Evolutionary conservation across 2,888 invertebrate genomes (phyloP).

Genomic region (Anticlea derivata): DNA sequence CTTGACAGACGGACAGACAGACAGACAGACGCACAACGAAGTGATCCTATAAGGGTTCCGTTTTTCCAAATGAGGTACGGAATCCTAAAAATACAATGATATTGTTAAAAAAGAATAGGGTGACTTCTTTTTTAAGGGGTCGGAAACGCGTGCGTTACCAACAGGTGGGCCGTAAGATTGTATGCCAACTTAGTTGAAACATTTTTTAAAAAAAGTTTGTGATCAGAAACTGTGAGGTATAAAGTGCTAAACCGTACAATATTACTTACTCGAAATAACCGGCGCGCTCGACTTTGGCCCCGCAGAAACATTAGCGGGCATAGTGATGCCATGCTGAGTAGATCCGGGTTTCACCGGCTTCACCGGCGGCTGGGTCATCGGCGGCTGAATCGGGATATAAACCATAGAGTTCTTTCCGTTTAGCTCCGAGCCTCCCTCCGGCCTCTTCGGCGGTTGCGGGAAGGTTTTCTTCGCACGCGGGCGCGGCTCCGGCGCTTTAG

Average conservation of each 20-base stretch:
- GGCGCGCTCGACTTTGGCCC: constrained; percentile 36
- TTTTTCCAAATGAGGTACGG: too few relatives aligned
- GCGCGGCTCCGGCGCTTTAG: constrained; percentile 42
- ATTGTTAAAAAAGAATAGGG: too few relatives aligned
- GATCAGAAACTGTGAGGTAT: too few relatives aligned
- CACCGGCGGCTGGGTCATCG: constrained; percentile 64
- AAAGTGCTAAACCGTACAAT: not conserved
- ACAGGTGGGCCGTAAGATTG: too few relatives aligned
- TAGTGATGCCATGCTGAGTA: constrained; percentile 13
- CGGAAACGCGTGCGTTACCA: too few relatives aligned
- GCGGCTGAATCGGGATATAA: constrained; percentile 77
- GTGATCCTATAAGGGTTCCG: too few relatives aligned
- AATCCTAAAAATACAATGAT: too few relatives aligned
- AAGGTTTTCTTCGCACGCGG: constrained; percentile 70
- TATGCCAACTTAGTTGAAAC: too few relatives aligned
- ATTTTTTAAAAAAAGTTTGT: too few relatives aligned
- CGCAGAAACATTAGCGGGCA: constrained; percentile 17
- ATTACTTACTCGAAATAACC: constrained; percentile 40
- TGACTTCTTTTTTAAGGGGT: too few relatives aligned
- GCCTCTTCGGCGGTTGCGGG: constrained; percentile 66
- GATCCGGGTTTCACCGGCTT: constrained; percentile 40
- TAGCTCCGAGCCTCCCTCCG: constrained; percentile 64
- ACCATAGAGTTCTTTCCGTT: constrained; percentile 78
- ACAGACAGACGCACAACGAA: too few relatives aligned
- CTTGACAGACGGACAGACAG: too few relatives aligned